A percentile compares a stretch with the other conserved stretches of the same genome.
Evolutionary conservation across 1,140 invertebrate species (phyloP).

Genomic region (Bombus polaris): DNA sequence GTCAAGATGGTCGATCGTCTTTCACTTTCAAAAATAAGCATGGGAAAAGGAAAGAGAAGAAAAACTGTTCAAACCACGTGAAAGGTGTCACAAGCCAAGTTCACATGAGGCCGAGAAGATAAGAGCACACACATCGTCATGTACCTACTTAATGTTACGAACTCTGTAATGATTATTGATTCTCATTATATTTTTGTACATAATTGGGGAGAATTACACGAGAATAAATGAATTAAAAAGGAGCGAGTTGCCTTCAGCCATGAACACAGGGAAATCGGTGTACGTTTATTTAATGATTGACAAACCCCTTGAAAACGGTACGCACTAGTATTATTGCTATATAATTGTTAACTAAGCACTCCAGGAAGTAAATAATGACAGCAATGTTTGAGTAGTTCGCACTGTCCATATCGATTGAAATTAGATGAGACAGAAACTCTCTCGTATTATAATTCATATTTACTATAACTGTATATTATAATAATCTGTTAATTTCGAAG

Average conservation of each 20-base stretch:
- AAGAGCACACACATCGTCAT: conserved; percentile 60
- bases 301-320: neutral
- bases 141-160: conserved; percentile 74
- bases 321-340: neutral
- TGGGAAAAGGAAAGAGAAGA: neutral
- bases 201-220: conserved; percentile 74
- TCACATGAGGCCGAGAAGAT: conserved; percentile 39
- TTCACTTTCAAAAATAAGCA: conserved; percentile 26
- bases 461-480: neutral
- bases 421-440: neutral
- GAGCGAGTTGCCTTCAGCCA: conserved; percentile 49
- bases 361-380: too few species aligned
- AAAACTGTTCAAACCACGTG: conserved; percentile 6
- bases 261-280: conserved; percentile 39
- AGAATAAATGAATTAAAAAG: conserved; percentile 70
- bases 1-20: conserved; percentile 35
- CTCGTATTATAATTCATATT: neutral
- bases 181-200: conserved; percentile 81
- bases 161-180: conserved; percentile 75
- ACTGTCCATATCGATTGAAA: neutral
- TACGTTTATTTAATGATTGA: conserved; percentile 26
- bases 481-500: neutral
- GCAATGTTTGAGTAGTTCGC: neutral
- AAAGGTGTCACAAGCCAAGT: conserved; percentile 20
- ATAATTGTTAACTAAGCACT: neutral